Percentiles rank a stretch among this genome's conserved stretches.
phyloP scores from a whole-genome alignment of 1,140 invertebrate species.

The Brevipalpus yothersi region DNA sequence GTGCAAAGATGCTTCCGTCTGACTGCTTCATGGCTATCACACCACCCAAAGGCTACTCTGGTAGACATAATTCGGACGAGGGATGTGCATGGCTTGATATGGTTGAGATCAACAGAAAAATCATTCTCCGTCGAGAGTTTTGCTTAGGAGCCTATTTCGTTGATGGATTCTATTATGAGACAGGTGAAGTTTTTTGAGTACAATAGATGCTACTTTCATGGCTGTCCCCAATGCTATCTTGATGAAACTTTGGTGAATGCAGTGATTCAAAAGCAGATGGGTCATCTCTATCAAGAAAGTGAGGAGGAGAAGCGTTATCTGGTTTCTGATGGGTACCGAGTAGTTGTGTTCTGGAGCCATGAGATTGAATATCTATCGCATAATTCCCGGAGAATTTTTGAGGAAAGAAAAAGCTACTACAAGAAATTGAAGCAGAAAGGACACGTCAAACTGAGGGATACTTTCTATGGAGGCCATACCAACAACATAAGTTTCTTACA shows the following conservation, averaged over 20 bases:
- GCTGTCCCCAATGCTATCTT: not conserved
- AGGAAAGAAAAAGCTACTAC: not conserved
- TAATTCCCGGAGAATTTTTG: not conserved
- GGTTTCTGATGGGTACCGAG: not conserved
- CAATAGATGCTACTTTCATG: not conserved
- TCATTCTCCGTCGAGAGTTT: not conserved
- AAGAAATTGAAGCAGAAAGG: not conserved
- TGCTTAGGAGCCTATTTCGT: not conserved
- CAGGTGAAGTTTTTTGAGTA: not conserved
- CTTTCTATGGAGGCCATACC: slow-evolving; percentile 18
- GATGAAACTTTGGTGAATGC: not conserved
- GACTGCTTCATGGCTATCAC: not conserved
- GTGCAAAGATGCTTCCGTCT: not conserved
- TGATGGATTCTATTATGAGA: not conserved
- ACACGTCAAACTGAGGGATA: slow-evolving; percentile 11
- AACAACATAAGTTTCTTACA: slow-evolving; percentile 16
- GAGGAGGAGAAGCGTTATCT: not conserved
- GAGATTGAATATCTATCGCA: too few relatives aligned
- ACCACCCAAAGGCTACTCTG: not conserved
- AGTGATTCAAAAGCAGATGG: not conserved
- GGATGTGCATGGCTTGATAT: not conserved
- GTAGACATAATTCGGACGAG: not conserved
- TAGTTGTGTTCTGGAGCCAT: not conserved
- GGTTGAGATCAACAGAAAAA: not conserved
- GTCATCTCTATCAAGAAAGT: not conserved